phyloP scores from a whole-genome alignment of 2,113 vertebrate genomes.

The Prietella phreatophila region DNA sequence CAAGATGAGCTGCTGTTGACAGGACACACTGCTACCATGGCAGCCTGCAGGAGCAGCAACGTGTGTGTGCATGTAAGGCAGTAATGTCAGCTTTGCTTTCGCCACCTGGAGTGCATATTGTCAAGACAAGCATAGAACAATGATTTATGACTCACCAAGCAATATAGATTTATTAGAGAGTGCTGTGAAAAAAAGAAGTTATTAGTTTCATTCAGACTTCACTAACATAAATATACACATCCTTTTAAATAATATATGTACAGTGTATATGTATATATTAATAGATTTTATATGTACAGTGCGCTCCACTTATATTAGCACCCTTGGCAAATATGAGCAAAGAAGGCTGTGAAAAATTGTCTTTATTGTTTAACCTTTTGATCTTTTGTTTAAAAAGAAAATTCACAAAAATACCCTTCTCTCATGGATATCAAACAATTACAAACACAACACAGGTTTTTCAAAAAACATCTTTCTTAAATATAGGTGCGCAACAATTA shows the following conservation, averaged over 20 bases:
- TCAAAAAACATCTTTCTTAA: too few species aligned
- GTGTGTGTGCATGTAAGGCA: slow-evolving; percentile 61
- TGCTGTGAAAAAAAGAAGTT: not conserved
- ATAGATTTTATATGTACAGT: too few species aligned
- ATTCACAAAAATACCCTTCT: too few species aligned
- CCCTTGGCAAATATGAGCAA: too few species aligned
- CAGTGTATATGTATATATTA: not conserved
- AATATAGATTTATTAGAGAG: not conserved
- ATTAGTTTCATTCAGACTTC: not conserved
- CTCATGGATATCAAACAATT: too few species aligned
- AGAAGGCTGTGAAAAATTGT: too few species aligned
- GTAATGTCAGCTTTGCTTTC: slow-evolving; percentile 56
- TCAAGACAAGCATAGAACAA: not conserved
- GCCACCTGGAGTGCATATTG: slow-evolving; percentile 8
- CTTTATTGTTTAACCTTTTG: too few species aligned
- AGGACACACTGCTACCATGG: slow-evolving; percentile 71
- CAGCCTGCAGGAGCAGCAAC: slow-evolving; percentile 65
- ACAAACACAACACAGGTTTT: too few species aligned
- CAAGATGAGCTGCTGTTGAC: slow-evolving; percentile 71
- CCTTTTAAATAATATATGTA: not conserved
- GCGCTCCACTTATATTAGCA: too few species aligned
- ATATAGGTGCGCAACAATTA: too few species aligned
- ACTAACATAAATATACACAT: not conserved
- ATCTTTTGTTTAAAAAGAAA: too few species aligned
- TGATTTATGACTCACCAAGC: not conserved